These are phyloP conservation scores for Rotaria sp. DNA, from an alignment of 2,888 invertebrate species.

Conservation along the genomic window DNA sequence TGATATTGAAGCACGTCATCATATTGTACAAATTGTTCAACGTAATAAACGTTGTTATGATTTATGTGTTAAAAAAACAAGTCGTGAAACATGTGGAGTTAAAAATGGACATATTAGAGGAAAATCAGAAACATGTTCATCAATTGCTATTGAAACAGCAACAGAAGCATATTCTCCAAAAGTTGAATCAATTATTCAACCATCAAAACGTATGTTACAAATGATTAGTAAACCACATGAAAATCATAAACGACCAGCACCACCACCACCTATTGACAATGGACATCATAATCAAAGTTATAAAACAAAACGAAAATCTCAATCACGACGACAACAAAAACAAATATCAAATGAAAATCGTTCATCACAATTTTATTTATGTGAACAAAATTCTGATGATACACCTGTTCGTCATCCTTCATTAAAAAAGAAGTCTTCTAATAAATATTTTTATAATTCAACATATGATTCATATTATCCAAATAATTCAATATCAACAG, in stretches of 20 bases:
- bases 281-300: background rate
- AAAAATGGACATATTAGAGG: constrained; percentile 22
- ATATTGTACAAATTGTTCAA: background rate
- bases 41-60: constrained; percentile 18
- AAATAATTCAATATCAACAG: constrained; percentile 55
- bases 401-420: constrained; percentile 2
- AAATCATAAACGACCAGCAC: background rate
- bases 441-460: constrained; percentile 14
- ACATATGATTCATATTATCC: constrained; percentile 1
- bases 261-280: background rate
- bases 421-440: background rate
- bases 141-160: background rate
- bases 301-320: constrained; percentile 21
- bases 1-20: background rate
- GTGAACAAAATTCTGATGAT: background rate
- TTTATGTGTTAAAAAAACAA: background rate
- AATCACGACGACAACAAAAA: background rate
- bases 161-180: background rate
- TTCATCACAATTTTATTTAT: background rate
- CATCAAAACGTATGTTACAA: constrained; percentile 22
- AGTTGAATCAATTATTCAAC: background rate
- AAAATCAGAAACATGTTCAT: background rate
- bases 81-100: constrained; percentile 22
- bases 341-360: background rate
- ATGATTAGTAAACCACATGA: background rate